These are phyloP conservation scores for Hapalemur alaotrensis DNA, from an alignment of 2,797 vertebrate genomes.

Conservation along the genomic window DNA sequence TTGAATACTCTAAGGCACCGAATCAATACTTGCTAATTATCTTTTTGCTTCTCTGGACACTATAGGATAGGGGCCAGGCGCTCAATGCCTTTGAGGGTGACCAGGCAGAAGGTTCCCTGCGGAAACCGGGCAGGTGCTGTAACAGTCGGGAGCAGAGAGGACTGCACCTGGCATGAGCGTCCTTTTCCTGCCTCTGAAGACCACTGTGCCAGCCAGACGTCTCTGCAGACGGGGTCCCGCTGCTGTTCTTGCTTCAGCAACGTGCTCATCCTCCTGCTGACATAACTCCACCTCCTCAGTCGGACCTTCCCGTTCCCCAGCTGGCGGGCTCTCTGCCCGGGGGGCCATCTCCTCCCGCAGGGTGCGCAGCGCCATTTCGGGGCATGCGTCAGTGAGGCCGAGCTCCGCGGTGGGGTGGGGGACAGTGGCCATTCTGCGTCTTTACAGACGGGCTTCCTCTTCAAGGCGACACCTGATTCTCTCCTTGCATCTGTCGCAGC, in stretches of 20 bases:
- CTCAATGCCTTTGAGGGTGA: not conserved
- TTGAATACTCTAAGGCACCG: not conserved
- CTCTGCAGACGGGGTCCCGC: not conserved
- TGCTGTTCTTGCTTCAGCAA: not conserved
- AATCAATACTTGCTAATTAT: not conserved
- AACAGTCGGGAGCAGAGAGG: not conserved
- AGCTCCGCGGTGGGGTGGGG: not conserved
- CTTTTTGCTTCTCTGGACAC: not conserved
- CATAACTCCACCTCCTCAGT: not conserved
- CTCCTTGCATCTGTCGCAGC: not conserved
- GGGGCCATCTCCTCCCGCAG: not conserved
- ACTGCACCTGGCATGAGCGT: not conserved
- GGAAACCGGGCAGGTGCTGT: not conserved
- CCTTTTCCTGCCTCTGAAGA: not conserved
- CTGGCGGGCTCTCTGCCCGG: not conserved
- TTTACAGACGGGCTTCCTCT: not conserved
- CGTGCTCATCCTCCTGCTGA: not conserved
- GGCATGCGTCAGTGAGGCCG: not conserved
- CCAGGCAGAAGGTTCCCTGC: not conserved
- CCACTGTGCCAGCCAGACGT: not conserved
- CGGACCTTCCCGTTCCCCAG: not conserved
- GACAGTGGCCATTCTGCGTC: not conserved
- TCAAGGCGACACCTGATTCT: not conserved
- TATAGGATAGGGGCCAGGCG: not conserved
- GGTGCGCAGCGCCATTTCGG: not conserved